A percentile compares a stretch with the other conserved stretches of the same genome.
phyloP scores from a whole-genome alignment of 1,140 invertebrate species.

The Drosophila nigromelanica region DNA sequence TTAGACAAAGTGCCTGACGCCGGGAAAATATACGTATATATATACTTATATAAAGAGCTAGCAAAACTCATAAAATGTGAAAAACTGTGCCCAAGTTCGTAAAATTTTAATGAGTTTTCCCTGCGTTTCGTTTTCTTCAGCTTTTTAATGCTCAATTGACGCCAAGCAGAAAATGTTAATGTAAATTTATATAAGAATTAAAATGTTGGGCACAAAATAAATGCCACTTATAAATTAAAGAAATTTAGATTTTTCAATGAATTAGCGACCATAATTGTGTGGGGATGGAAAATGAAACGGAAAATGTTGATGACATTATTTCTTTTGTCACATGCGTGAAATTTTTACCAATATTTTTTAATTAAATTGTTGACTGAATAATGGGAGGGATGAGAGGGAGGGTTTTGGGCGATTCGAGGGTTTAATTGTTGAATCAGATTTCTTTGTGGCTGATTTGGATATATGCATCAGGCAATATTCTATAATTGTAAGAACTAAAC shows the following conservation, averaged over 20 bases:
- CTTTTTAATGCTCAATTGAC: conserved; percentile 73
- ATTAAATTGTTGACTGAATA: background rate
- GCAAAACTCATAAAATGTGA: conserved; percentile 75
- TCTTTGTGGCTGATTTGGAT: too few relatives aligned
- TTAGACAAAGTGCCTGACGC: conserved; percentile 68
- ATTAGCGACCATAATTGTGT: background rate
- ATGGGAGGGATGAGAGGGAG: background rate
- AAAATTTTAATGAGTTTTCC: conserved; percentile 79
- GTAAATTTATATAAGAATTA: conserved; percentile 78
- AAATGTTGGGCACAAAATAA: conserved; percentile 66
- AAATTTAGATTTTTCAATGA: conserved; percentile 41
- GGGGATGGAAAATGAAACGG: conserved; percentile 14
- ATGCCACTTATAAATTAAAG: conserved; percentile 60
- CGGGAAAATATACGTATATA: conserved; percentile 1
- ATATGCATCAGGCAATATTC: too few relatives aligned
- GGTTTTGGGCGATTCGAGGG: too few relatives aligned
- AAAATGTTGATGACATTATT: conserved; percentile 4
- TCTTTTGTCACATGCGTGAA: conserved; percentile 17
- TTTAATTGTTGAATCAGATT: too few relatives aligned
- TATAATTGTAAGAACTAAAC: too few relatives aligned
- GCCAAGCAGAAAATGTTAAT: conserved; percentile 71
- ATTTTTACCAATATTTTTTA: conserved; percentile 17
- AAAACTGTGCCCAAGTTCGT: conserved; percentile 78
- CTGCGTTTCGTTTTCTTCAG: conserved; percentile 50
- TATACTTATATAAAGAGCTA: background rate